A percentile compares a stretch with the other conserved stretches of the same genome.
Conservation (phyloP, 2,113 vertebrate genomes). For the Pao palembangensis region DNA sequence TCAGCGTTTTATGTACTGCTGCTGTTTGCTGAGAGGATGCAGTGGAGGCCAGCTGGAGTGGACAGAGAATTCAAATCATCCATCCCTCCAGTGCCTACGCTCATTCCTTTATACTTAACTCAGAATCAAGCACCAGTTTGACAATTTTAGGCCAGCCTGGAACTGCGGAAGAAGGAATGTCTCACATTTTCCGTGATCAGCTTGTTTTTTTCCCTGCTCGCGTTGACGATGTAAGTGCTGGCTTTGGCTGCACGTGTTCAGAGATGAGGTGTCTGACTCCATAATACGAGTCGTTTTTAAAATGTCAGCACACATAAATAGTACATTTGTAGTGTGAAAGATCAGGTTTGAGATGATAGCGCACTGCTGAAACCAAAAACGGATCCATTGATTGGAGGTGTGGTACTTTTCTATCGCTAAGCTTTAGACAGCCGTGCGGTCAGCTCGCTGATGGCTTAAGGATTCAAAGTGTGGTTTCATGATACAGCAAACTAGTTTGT, state of each 20-base stretch:
- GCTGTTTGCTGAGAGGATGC: too few species aligned
- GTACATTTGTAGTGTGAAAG: slow-evolving; percentile 11
- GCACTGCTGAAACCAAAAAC: slow-evolving; percentile 10
- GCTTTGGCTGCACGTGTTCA: too few species aligned
- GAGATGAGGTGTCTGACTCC: too few species aligned
- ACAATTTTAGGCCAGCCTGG: neutral
- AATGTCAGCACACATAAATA: slow-evolving; percentile 4
- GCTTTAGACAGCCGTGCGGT: slow-evolving; percentile 21
- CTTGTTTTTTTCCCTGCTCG: too few species aligned
- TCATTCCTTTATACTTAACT: too few species aligned
- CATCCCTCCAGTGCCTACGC: too few species aligned
- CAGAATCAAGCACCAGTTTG: too few species aligned
- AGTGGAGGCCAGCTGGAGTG: too few species aligned
- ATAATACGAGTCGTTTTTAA: too few species aligned
- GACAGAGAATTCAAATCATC: too few species aligned
- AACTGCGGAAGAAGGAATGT: neutral
- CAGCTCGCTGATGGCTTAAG: slow-evolving; percentile 25
- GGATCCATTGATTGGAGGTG: slow-evolving; percentile 7
- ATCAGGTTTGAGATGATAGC: slow-evolving; percentile 38
- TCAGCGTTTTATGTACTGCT: slow-evolving; percentile 16
- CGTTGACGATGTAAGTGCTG: too few species aligned
- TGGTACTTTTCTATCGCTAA: slow-evolving; percentile 18
- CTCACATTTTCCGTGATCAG: too few species aligned
- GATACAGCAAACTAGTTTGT: slow-evolving; percentile 51
- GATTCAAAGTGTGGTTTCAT: slow-evolving; percentile 8